Percentiles rank a stretch among this genome's conserved stretches.
Evolutionary conservation across 2,888 invertebrate genomes (phyloP).

Genomic region (Ormyrus pomaceus): DNA sequence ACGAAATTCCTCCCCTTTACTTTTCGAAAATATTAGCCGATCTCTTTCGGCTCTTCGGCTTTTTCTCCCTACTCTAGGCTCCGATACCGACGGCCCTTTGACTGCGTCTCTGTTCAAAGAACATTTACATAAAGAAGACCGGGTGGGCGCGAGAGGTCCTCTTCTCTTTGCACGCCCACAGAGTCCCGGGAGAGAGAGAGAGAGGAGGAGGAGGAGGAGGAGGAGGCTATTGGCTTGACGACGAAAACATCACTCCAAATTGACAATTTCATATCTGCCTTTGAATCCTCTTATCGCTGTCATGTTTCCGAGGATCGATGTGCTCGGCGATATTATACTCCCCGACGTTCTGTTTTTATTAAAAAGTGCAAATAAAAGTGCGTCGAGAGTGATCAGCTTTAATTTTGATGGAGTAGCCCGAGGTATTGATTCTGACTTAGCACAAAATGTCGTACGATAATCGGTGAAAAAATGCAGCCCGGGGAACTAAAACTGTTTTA

Average conservation of each 20-base stretch:
- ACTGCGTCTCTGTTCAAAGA: conserved; percentile 16
- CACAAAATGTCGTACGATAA: too few species aligned
- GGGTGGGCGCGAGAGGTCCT: neutral
- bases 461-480: too few species aligned
- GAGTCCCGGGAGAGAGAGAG: neutral
- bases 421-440: too few species aligned
- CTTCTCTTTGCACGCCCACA: neutral
- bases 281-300: conserved; percentile 9
- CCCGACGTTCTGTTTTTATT: neutral
- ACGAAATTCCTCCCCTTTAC: neutral
- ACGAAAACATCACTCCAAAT: conserved; percentile 44
- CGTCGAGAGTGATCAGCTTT: too few species aligned
- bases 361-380: neutral
- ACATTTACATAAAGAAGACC: conserved; percentile 48
- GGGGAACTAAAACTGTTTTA: too few species aligned
- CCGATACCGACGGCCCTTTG: neutral
- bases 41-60: neutral
- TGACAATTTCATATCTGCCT: conserved; percentile 41
- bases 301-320: conserved; percentile 15
- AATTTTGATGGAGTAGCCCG: too few species aligned
- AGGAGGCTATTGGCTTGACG: conserved; percentile 19
- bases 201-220: neutral
- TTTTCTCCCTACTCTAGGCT: neutral
- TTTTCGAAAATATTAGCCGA: conserved; percentile 8
- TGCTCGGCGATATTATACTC: neutral